Base-by-base conservation (phyloP, 2,797 vertebrate genomes). In the Xerus rutilus region DNA sequence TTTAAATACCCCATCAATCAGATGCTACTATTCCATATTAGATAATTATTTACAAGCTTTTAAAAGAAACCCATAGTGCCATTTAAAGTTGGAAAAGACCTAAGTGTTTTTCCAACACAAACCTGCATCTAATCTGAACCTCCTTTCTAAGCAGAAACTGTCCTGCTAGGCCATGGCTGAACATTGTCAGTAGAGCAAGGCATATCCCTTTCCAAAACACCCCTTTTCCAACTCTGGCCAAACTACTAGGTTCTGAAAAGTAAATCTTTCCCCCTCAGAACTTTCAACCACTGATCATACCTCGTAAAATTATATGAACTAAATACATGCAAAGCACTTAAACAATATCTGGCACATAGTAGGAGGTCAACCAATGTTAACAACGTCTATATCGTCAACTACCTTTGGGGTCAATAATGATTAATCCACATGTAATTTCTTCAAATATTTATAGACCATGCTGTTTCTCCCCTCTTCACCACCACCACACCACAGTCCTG, bases 1-100 rank as follows among this genome's bases (percentile, higher is more conserved):
- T 89, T 84, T 76, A 92, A 96, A 90, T 76, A 74, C n/a, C 25
- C 57, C 57, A 95, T 54, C 70, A 83, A 83, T 52, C 59, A 85
- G 52, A 93, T 32, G 28, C 32, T 57, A 73, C 32, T 92, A 20
- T 70, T 89, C 62, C 90, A 0, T 57, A 72, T 84, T 72, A 92
- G 32, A n/a, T 77, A 45, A 73, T 52, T 95, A 92, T n/a, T 67
- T 59, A 13, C 30, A 64, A 32, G 69, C 52, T 9, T 52, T 52
- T n/a, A 91, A 73, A 72, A 59, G 84, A 49, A 90, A 74, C 2
- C 1, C 39, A 93, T 3, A 85, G 9, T 94, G 94, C 35, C 82
- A 82, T 18, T 62, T 62, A n/a, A 69, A 86, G 84, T 39, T 92
- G 30, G 32, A 74, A 87, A 62, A 94, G 49, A 92, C 32, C 21